These are phyloP conservation scores for Daphoenositta chrysoptera DNA, from an alignment of 2,113 vertebrate genomes.

Conservation along the genomic window DNA sequence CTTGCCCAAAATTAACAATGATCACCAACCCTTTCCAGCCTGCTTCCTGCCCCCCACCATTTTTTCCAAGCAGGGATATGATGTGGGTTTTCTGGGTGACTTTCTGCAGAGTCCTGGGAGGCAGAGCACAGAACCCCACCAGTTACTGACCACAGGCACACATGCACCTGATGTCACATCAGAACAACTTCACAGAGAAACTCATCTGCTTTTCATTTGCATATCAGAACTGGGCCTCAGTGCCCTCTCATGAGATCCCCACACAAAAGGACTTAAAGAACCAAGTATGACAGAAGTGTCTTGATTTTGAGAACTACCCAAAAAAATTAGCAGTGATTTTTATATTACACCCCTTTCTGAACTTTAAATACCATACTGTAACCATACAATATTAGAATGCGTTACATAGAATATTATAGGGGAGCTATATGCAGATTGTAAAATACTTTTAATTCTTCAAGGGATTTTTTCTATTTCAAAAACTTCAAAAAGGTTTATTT, in stretches of 20 bases:
- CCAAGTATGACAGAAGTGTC: not conserved
- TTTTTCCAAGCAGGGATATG: not conserved
- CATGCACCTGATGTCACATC: accelerated
- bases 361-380: not conserved
- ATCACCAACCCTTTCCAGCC: not conserved
- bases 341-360: not conserved
- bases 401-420: not conserved
- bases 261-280: not conserved
- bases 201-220: not conserved
- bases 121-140: not conserved
- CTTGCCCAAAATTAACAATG: not conserved
- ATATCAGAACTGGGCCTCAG: not conserved
- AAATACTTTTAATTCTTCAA: not conserved
- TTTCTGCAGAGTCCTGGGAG: not conserved
- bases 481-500: not conserved
- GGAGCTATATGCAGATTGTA: not conserved
- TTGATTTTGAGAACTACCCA: not conserved
- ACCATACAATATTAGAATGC: not conserved
- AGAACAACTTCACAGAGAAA: not conserved
- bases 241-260: not conserved
- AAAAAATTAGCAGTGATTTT: not conserved
- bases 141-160: not conserved
- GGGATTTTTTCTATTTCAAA: not conserved
- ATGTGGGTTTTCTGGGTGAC: not conserved
- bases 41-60: accelerated